A percentile compares a stretch with the other conserved stretches of the same genome.
These are phyloP conservation scores for Buceros bicornis DNA, from an alignment of 2,797 vertebrate species.

Conservation along the genomic window DNA sequence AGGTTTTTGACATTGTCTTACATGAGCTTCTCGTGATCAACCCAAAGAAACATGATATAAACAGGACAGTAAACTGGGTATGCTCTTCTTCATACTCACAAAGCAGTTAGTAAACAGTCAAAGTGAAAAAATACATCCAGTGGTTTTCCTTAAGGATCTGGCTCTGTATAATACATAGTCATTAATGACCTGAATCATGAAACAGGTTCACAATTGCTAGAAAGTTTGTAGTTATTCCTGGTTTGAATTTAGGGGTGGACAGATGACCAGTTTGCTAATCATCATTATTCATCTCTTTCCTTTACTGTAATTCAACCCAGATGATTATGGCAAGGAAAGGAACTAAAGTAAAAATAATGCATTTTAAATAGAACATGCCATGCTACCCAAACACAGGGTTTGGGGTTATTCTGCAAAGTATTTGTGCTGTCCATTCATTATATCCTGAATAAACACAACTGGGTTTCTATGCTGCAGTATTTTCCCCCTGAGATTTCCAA, in stretches of 20 bases:
- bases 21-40: not conserved
- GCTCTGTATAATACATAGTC: not conserved
- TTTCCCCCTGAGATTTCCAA: not conserved
- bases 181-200: not conserved
- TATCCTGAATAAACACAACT: not conserved
- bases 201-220: not conserved
- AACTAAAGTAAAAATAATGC: not conserved
- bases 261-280: not conserved
- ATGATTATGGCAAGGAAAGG: not conserved
- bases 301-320: not conserved
- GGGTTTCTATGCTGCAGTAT: not conserved
- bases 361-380: not conserved
- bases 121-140: not conserved
- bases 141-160: not conserved
- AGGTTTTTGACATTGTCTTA: not conserved
- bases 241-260: not conserved
- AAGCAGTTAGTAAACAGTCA: not conserved
- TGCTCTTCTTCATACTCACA: not conserved
- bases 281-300: not conserved
- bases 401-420: not conserved
- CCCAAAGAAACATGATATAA: not conserved
- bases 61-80: not conserved
- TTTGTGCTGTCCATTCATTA: not conserved
- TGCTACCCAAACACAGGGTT: not conserved
- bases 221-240: not conserved